phyloP scores from a whole-genome alignment of 2,888 invertebrate species.

The Cataglyphis rosenhaueri region DNA sequence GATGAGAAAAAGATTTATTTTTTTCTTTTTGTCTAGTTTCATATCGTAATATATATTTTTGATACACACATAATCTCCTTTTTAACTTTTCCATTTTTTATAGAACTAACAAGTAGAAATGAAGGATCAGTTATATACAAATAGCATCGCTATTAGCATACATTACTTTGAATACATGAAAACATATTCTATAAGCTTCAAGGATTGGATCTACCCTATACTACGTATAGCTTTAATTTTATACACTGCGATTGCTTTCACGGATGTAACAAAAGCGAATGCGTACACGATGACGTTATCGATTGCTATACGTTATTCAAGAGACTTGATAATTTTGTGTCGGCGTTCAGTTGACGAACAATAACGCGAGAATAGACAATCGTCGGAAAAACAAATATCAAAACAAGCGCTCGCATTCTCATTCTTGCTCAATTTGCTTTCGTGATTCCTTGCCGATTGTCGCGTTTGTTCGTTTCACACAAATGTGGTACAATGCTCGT shows the following conservation, averaged over 20 bases:
- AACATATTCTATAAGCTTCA: background rate
- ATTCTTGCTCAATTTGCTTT: slow-evolving; percentile 43
- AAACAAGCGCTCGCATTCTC: slow-evolving; percentile 52
- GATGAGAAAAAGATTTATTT: background rate
- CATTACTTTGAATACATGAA: background rate
- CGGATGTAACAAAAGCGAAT: slow-evolving; percentile 20
- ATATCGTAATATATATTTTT: background rate
- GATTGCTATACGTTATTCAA: slow-evolving; percentile 30
- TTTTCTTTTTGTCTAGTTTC: background rate
- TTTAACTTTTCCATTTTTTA: background rate
- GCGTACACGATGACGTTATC: slow-evolving; percentile 16
- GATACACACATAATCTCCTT: background rate
- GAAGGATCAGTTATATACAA: background rate
- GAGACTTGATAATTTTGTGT: slow-evolving; percentile 60
- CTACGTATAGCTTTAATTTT: slow-evolving; percentile 24
- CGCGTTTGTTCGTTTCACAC: slow-evolving; percentile 46
- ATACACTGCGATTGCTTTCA: slow-evolving; percentile 2
- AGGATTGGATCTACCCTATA: background rate
- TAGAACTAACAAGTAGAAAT: background rate
- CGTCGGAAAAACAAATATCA: slow-evolving; percentile 61
- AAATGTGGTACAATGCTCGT: slow-evolving; percentile 30
- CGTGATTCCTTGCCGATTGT: slow-evolving; percentile 60
- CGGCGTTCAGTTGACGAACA: slow-evolving; percentile 59
- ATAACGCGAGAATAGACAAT: slow-evolving; percentile 51
- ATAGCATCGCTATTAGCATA: background rate